Base-by-base conservation (phyloP, 2,113 vertebrate species). In the Salvelinus namaycush region DNA sequence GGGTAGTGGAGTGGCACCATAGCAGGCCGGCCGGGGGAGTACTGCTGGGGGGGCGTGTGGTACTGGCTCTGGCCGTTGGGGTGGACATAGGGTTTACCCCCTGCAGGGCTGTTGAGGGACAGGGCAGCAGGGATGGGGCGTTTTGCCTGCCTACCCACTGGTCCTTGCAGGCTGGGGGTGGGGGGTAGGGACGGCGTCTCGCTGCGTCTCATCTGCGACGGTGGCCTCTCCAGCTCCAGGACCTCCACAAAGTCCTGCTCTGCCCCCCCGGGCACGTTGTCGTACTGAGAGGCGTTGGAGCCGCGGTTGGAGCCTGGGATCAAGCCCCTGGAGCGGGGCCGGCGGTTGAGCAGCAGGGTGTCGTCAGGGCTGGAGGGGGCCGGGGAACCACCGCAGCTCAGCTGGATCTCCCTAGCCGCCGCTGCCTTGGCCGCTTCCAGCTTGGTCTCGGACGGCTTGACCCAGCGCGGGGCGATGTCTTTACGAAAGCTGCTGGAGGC, bases 271-370 rank as follows among this genome's bases (percentile, higher is more conserved):
- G 95, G 94, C 9, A 99, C 97, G 0, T 99, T 99, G 84, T 99
- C 98, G 26, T 99, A 99, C 90, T 98, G 97, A 0, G 97, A 98
- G 0, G 97, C 97, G 0, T 96, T 98, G 64, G 97, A 99, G 70
- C 94, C 96, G 13, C 98, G 90, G 87, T 99, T 92, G 60, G 95
- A 81, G 4, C 94, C 92, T 0, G 89, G 88, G 60, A 92, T 74
- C 65, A 94, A 91, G 59, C 88, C 93, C 78, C 84, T 91, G 51
- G 92, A 87, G 70, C 85, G 94, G 0, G 94, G 94, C 27, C 92
- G 91, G 1, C 72, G 86, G 31, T 90, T 89, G 16, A 90, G 48
- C 18, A 74, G 6, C 24, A 83, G 84, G 0, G 12, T 0, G 26
- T 96, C 94, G 1, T 89, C 86, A 24, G 91, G 88, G 79, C 89